A percentile compares a stretch with the other conserved stretches of the same genome.
Conservation (phyloP, 2,113 vertebrate species). For the Brienomyrus longianalis region DNA sequence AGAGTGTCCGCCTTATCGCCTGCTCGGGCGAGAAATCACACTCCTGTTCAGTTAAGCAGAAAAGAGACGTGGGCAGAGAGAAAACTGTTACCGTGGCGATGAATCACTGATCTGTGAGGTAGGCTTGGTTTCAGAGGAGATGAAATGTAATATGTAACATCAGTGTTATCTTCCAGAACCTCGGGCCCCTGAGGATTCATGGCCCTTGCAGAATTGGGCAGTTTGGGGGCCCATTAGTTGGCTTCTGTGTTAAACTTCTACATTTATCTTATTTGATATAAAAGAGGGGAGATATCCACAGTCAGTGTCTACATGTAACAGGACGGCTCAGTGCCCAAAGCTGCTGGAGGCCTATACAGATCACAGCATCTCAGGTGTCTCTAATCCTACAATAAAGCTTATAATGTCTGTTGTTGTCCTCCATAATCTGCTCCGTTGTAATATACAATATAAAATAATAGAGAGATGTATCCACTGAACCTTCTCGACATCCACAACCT, state of each 20-base stretch:
- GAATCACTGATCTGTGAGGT: slow-evolving; percentile 28
- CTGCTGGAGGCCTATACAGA: not conserved
- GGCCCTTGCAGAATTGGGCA: not conserved
- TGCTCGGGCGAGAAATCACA: slow-evolving; percentile 8
- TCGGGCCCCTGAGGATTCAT: not conserved
- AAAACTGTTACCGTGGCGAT: slow-evolving; percentile 15
- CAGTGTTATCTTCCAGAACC: not conserved
- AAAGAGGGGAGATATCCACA: not conserved
- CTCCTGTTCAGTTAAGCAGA: slow-evolving; percentile 7
- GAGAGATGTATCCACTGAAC: not conserved
- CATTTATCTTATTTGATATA: not conserved
- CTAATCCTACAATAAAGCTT: not conserved
- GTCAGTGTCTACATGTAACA: not conserved
- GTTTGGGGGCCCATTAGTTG: not conserved
- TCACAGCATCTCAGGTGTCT: not conserved
- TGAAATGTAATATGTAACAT: slow-evolving; percentile 5
- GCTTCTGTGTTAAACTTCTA: not conserved
- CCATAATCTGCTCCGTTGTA: not conserved
- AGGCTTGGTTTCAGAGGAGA: slow-evolving; percentile 4
- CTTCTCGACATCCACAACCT: not conserved
- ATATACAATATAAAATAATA: not conserved
- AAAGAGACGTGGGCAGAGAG: slow-evolving; percentile 17
- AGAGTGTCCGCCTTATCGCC: not conserved
- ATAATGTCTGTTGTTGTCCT: not conserved
- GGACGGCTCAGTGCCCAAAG: not conserved